Conservation (phyloP, 2,888 invertebrate genomes). For the Empis stercorea region DNA sequence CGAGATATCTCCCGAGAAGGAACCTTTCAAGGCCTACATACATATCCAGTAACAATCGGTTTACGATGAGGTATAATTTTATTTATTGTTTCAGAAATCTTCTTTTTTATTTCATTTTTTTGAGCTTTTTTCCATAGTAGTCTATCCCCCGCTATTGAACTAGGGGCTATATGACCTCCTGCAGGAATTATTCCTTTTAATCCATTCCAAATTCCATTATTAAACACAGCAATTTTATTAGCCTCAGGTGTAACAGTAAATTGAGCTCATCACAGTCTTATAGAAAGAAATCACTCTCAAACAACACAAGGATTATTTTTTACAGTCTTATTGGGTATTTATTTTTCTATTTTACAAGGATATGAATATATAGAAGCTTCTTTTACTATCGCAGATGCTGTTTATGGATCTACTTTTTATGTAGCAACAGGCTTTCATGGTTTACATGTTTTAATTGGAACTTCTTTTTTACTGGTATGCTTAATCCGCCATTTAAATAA, state of each 20-base stretch:
- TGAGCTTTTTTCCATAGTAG: slow-evolving; percentile 36
- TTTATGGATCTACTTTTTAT: slow-evolving; percentile 58
- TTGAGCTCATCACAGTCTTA: slow-evolving; percentile 44
- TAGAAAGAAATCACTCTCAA: slow-evolving; percentile 39
- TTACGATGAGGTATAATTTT: slow-evolving; percentile 57
- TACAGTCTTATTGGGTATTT: slow-evolving; percentile 46
- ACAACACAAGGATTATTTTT: slow-evolving; percentile 37
- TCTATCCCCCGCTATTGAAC: slow-evolving; percentile 41
- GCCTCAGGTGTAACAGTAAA: slow-evolving; percentile 57
- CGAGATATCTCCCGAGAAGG: slow-evolving; percentile 55
- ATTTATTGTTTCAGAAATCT: slow-evolving; percentile 58
- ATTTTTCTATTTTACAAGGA: slow-evolving; percentile 53
- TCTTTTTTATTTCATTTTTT: slow-evolving; percentile 49
- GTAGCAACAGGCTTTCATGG: slow-evolving; percentile 66
- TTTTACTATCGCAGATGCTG: slow-evolving; percentile 46
- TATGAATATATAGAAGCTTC: slow-evolving; percentile 54
- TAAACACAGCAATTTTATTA: slow-evolving; percentile 61
- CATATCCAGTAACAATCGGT: slow-evolving; percentile 42
- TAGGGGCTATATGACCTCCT: slow-evolving; percentile 53
- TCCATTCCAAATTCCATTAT: slow-evolving; percentile 53
- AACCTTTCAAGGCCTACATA: slow-evolving; percentile 52
- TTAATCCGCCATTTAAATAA: slow-evolving; percentile 37
- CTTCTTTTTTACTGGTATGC: slow-evolving; percentile 41
- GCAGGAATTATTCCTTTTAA: slow-evolving; percentile 48
- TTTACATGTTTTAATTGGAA: slow-evolving; percentile 53